phyloP scores from a whole-genome alignment of 2,888 invertebrate genomes.

The Synanthedon tipuliformis region DNA sequence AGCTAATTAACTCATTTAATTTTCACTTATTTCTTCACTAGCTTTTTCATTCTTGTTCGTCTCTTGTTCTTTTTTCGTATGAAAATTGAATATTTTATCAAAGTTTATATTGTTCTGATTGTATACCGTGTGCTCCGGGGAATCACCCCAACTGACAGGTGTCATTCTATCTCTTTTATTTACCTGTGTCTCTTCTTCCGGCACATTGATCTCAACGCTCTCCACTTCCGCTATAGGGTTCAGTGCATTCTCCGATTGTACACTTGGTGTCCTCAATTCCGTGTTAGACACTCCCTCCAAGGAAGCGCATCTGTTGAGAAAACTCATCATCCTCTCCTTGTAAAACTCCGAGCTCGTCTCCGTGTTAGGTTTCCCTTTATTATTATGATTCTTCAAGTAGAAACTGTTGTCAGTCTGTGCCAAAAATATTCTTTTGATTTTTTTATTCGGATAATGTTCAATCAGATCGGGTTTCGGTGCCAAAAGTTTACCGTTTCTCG shows the following conservation, averaged over 20 bases:
- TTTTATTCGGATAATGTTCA: constrained; percentile 64
- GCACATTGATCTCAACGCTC: constrained; percentile 19
- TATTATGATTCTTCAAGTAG: constrained; percentile 56
- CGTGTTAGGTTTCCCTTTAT: constrained; percentile 50
- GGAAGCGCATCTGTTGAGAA: constrained; percentile 49
- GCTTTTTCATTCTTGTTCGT: constrained; percentile 5
- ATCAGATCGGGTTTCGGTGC: constrained; percentile 66
- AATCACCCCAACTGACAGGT: constrained; percentile 55
- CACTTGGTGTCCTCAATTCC: constrained; percentile 36
- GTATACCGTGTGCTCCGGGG: constrained; percentile 49
- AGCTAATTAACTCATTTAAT: constrained; percentile 2
- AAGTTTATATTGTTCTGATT: constrained; percentile 60
- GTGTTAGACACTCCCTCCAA: constrained; percentile 44
- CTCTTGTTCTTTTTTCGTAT: constrained; percentile 19
- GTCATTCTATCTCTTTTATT: constrained; percentile 25
- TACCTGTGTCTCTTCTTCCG: constrained; percentile 6
- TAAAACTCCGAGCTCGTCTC: constrained; percentile 59
- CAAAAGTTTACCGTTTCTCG: constrained; percentile 46
- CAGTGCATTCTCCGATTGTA: constrained; percentile 37
- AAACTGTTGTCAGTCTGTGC: constrained; percentile 53
- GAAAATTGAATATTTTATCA: constrained; percentile 50
- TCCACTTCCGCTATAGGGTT: constrained; percentile 47
- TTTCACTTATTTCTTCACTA: constrained; percentile 15
- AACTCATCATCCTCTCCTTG: constrained; percentile 58
- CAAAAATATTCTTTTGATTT: constrained; percentile 64